A percentile compares a stretch with the other conserved stretches of the same genome.
Conservation (phyloP, 2,888 invertebrate species). For the Steinernema carpocapsae region DNA sequence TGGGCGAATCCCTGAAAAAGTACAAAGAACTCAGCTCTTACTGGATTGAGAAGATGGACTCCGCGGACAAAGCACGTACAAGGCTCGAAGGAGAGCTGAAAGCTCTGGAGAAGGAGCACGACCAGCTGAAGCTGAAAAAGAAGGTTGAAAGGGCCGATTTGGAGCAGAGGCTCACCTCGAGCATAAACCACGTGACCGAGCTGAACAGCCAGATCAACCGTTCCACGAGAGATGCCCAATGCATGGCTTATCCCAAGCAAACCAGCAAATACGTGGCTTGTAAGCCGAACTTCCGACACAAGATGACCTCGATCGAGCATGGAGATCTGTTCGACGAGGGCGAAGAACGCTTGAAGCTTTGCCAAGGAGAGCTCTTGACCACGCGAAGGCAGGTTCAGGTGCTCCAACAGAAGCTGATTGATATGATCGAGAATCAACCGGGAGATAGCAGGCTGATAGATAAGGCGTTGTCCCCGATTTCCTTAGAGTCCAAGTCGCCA, state of each 20-base stretch:
- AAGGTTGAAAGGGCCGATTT: constrained; percentile 61
- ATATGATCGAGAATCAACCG: constrained; percentile 39
- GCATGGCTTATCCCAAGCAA: constrained; percentile 60
- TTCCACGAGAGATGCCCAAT: constrained; percentile 60
- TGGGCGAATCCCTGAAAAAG: constrained; percentile 59
- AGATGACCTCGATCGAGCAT: constrained; percentile 59
- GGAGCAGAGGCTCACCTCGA: constrained; percentile 57
- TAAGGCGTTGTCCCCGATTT: constrained; percentile 6
- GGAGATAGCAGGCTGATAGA: constrained; percentile 8
- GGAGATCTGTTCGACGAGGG: constrained; percentile 63
- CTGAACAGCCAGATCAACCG: constrained; percentile 51
- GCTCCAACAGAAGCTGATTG: constrained; percentile 60
- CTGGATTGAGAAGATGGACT: constrained; percentile 59
- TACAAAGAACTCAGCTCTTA: constrained; percentile 59
- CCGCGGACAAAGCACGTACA: constrained; percentile 47
- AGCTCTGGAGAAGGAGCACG: constrained; percentile 52
- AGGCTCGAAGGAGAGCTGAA: constrained; percentile 38
- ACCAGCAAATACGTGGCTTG: constrained; percentile 67
- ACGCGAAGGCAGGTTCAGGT: constrained; percentile 61
- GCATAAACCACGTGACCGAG: constrained; percentile 59
- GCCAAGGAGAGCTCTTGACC: constrained; percentile 57
- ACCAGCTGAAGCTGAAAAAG: constrained; percentile 54
- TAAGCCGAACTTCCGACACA: constrained; percentile 48
- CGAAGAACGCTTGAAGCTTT: constrained; percentile 48
- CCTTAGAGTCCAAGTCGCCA: background rate